phyloP scores from a whole-genome alignment of 2,113 vertebrate species.

The Diadophis punctatus region DNA sequence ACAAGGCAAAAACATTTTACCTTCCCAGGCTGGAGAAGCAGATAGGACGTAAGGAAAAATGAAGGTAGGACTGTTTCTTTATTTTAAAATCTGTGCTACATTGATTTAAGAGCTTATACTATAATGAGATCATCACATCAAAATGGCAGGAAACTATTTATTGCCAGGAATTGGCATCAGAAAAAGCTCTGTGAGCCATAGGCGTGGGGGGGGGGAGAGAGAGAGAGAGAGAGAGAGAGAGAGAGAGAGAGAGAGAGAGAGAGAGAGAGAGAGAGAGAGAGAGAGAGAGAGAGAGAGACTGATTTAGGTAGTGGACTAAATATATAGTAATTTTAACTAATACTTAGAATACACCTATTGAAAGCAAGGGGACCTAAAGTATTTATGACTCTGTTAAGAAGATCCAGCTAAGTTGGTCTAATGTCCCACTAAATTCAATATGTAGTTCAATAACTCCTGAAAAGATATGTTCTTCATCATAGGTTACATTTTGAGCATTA shows the following conservation, averaged over 20 bases:
- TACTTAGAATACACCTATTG: not conserved
- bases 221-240: no score
- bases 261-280: no score
- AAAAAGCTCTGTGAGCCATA: not conserved
- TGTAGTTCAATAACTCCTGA: not conserved
- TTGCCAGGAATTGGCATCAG: not conserved
- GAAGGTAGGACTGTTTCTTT: not conserved
- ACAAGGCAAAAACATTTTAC: not conserved
- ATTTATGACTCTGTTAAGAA: not conserved
- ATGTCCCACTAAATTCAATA: not conserved
- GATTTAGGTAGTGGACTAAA: not conserved
- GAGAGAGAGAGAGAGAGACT: no score
- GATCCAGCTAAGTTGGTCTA: not conserved
- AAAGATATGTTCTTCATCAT: not conserved
- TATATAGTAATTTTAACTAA: not conserved
- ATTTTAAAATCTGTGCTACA: not conserved
- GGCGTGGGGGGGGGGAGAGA: accelerated
- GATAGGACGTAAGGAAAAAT: not conserved
- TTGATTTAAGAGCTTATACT: not conserved
- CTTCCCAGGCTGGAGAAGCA: not conserved
- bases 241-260: no score
- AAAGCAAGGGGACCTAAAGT: not conserved
- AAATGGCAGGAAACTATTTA: not conserved
- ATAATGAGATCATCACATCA: not conserved
- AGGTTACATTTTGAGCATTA: not conserved